Percentiles rank a stretch among this genome's conserved stretches.
Conservation (phyloP, 2,888 invertebrate species). For the Netelia virgata region DNA sequence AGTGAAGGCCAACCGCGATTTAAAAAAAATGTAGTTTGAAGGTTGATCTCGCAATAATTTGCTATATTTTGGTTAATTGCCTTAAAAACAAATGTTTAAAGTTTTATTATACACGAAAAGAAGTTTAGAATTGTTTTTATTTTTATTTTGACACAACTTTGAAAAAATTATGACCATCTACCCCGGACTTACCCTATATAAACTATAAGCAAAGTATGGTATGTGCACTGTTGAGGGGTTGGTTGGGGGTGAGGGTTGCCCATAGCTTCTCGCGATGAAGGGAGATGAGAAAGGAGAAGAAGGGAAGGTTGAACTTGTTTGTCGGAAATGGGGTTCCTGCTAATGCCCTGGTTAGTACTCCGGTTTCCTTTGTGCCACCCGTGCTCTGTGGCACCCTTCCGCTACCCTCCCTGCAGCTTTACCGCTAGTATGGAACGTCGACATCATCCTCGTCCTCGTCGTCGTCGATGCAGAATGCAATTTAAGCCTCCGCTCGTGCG, state of each 20-base stretch:
- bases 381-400: conserved; percentile 71
- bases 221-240: conserved; percentile 40
- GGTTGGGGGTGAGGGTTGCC: conserved; percentile 53
- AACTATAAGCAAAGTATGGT: conserved; percentile 8
- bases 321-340: conserved; percentile 81
- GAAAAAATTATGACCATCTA: no score
- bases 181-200: no score
- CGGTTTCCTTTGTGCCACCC: conserved; percentile 79
- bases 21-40: no score
- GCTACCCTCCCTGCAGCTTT: conserved; percentile 63
- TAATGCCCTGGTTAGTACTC: conserved; percentile 84
- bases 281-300: conserved; percentile 61
- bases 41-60: no score
- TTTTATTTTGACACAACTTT: no score
- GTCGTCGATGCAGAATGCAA: conserved; percentile 76
- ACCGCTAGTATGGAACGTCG: conserved; percentile 63
- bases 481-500: conserved; percentile 76
- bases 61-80: no score
- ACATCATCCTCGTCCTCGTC: conserved; percentile 64
- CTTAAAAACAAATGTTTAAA: no score
- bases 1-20: no score
- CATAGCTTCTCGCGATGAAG: conserved; percentile 35
- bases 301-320: conserved; percentile 80
- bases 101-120: no score
- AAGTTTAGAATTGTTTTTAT: no score